A percentile compares a stretch with the other conserved stretches of the same genome.
These are phyloP conservation scores for Drosophila bunnanda DNA, from an alignment of 2,888 invertebrate species.

Conservation along the genomic window DNA sequence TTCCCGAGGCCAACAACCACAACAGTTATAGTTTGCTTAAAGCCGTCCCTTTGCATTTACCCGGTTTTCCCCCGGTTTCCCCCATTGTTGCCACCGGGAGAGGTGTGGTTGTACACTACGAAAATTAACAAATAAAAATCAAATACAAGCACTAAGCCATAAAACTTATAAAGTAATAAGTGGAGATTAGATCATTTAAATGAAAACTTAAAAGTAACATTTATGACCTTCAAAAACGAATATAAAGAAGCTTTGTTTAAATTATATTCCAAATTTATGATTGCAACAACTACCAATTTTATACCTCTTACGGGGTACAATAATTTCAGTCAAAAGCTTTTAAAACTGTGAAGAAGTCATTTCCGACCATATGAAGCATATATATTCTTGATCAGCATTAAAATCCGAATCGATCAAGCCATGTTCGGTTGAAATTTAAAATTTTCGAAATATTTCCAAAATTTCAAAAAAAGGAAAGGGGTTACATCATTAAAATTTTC, in stretches of 20 bases:
- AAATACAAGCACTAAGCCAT: background rate
- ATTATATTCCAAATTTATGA: background rate
- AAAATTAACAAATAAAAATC: background rate
- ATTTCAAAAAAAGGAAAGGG: too few relatives aligned
- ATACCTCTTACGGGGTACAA: too few relatives aligned
- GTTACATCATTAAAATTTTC: too few relatives aligned
- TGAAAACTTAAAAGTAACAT: background rate
- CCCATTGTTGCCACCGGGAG: background rate
- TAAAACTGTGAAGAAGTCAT: too few relatives aligned
- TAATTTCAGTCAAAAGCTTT: too few relatives aligned
- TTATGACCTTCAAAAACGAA: background rate
- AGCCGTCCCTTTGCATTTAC: conserved; percentile 16
- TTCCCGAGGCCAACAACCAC: conserved; percentile 58
- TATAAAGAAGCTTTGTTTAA: background rate
- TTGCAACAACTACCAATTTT: background rate
- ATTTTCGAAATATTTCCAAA: too few relatives aligned
- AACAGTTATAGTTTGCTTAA: conserved; percentile 64
- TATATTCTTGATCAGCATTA: too few relatives aligned
- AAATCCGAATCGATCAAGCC: too few relatives aligned
- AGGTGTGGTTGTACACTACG: conserved; percentile 20
- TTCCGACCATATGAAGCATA: too few relatives aligned
- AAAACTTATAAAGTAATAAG: too few relatives aligned
- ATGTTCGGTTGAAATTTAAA: too few relatives aligned
- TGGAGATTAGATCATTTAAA: too few relatives aligned
- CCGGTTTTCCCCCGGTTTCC: background rate